A percentile compares a stretch with the other conserved stretches of the same genome.
Conservation (phyloP, 2,888 invertebrate species). For the Ramazzottius varieornatus region DNA sequence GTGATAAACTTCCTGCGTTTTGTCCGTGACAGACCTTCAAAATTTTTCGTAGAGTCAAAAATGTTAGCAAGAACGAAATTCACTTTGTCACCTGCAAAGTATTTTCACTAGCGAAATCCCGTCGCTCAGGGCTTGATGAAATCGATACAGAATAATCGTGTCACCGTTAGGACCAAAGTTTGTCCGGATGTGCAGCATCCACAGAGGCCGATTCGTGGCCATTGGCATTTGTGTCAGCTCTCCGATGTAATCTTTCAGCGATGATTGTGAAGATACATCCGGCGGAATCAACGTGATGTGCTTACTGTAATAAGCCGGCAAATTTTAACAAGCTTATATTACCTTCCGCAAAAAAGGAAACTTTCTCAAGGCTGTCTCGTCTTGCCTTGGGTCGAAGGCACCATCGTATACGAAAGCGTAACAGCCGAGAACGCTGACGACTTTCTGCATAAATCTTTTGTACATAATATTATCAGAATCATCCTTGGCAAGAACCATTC, state of each 20-base stretch:
- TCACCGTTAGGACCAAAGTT: background rate
- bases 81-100: background rate
- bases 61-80: background rate
- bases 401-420: background rate
- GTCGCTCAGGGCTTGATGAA: background rate
- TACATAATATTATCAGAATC: background rate
- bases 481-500: background rate
- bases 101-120: background rate
- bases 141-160: background rate
- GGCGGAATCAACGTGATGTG: background rate
- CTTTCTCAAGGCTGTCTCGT: background rate
- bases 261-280: background rate
- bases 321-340: background rate
- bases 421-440: background rate
- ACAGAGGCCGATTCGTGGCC: background rate
- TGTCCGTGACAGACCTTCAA: background rate
- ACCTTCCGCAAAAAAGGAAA: background rate
- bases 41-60: background rate
- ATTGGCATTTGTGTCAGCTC: background rate
- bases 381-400: background rate
- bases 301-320: background rate
- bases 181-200: background rate
- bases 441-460: background rate
- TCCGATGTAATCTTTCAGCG: background rate
- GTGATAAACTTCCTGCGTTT: constrained; percentile 2